These are phyloP conservation scores for Pelvicachromis taeniatus DNA, from an alignment of 2,113 vertebrate genomes.

Conservation along the genomic window DNA sequence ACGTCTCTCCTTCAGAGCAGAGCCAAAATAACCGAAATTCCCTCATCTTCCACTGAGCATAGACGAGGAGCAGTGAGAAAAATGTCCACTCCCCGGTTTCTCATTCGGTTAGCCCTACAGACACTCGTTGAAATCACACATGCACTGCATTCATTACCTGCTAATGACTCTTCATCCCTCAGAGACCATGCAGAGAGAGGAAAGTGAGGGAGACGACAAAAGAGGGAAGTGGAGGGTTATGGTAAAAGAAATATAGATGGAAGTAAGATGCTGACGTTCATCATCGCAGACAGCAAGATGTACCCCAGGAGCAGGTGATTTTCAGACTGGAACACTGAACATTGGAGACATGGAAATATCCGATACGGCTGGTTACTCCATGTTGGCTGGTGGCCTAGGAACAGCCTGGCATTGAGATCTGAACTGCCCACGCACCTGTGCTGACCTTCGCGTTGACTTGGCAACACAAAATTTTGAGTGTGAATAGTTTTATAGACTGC, in stretches of 20 bases:
- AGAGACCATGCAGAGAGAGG: slow-evolving; percentile 3
- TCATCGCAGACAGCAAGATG: slow-evolving; percentile 42
- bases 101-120: slow-evolving; percentile 34
- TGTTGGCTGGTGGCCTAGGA: slow-evolving; percentile 16
- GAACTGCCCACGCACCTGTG: slow-evolving; percentile 27
- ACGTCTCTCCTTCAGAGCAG: slow-evolving; percentile 34
- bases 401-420: slow-evolving; percentile 6
- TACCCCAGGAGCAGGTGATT: slow-evolving; percentile 42
- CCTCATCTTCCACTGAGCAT: slow-evolving; percentile 1
- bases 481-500: not conserved
- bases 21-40: slow-evolving; percentile 49
- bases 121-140: slow-evolving; percentile 34
- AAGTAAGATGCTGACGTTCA: slow-evolving; percentile 3
- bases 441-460: slow-evolving; percentile 41
- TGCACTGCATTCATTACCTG: slow-evolving; percentile 59
- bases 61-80: slow-evolving; percentile 16
- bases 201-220: not conserved
- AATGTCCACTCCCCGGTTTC: slow-evolving; percentile 38
- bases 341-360: slow-evolving; percentile 53
- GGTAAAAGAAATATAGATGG: slow-evolving; percentile 10
- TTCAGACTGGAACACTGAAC: slow-evolving; percentile 59
- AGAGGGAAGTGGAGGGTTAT: not conserved
- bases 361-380: slow-evolving; percentile 34
- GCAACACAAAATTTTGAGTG: not conserved
- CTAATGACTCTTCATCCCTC: slow-evolving; percentile 49